A percentile compares a stretch with the other conserved stretches of the same genome.
Evolutionary conservation across 2,888 invertebrate genomes (phyloP).

Genomic region (Craniophora ligustri): DNA sequence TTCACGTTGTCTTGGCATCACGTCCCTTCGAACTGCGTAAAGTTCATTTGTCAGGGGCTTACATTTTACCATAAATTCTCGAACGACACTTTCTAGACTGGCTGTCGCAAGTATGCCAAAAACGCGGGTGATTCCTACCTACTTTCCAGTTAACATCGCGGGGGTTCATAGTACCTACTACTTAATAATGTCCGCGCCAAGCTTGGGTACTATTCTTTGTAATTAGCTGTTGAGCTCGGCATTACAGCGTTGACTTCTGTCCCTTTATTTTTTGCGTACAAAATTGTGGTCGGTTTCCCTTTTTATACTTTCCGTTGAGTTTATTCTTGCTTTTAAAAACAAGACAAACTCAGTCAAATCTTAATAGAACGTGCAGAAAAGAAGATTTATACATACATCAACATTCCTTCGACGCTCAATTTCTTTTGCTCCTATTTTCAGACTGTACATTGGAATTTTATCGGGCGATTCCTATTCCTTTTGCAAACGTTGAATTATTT

Average conservation of each 20-base stretch:
- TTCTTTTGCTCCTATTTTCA: conserved; percentile 53
- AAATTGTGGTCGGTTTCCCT: conserved; percentile 41
- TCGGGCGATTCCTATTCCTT: conserved; percentile 49
- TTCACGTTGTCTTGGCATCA: conserved; percentile 73
- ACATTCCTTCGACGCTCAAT: conserved; percentile 51
- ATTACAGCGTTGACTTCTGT: conserved; percentile 51
- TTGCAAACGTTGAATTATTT: conserved; percentile 57
- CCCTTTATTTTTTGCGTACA: conserved; percentile 45
- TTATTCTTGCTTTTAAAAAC: conserved; percentile 35
- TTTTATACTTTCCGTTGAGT: conserved; percentile 19
- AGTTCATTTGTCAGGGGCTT: conserved; percentile 79
- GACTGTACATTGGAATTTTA: conserved; percentile 54
- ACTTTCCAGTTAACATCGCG: conserved; percentile 55
- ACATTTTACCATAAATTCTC: conserved; percentile 71
- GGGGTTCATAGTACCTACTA: conserved; percentile 54
- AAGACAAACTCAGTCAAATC: conserved; percentile 24
- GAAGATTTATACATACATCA: conserved; percentile 47
- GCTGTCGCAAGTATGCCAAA: conserved; percentile 63
- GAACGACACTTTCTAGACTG: conserved; percentile 65
- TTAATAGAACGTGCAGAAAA: conserved; percentile 26
- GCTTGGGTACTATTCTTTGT: conserved; percentile 48
- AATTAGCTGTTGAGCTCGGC: conserved; percentile 58
- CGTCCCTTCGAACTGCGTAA: conserved; percentile 72
- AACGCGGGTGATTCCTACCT: conserved; percentile 53
- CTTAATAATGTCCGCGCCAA: conserved; percentile 55